Base-by-base conservation (phyloP, 2,113 vertebrate genomes). In the Ameiurus melas region DNA sequence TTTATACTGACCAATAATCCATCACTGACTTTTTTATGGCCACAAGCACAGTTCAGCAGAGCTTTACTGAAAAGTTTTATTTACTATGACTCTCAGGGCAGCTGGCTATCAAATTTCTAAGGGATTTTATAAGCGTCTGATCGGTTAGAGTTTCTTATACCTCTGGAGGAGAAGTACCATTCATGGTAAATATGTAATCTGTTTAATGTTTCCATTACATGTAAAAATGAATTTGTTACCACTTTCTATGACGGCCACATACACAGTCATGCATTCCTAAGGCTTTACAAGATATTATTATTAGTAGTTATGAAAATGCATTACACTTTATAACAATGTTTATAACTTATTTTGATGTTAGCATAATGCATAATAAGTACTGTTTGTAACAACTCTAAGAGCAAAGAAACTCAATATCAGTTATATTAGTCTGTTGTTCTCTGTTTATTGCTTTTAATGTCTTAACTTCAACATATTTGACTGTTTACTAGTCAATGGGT, bases 1-100 rank as follows among this genome's bases (percentile, higher is more conserved):
- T 78, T 86, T 58, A 64, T 7, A 64, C 36, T 47, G 73, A 43
- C 27, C 58, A 78, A 39, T 78, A 75, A 78, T 71, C 47, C 64
- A 85, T 78, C 73, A 51, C 4, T 8, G 27, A 33, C 68, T 36
- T 85, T 33, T 86, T 85, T 77, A 86, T 78, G 39, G 25, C 25
- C 57, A 77, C 36, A 20, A 62, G n/a, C 36, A 10, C 57, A 62
- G 25, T 62, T 62, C 14, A 62, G 20, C 17, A 55, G 19, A 17
- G 6, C 68, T 75, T 5, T 58, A 19, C 13, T 39, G 33, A n/a
- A 71, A 82, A 13, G 17, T 25, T 77, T 57, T 60, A 43, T 73
- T 58, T 60, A 64, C 27, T 33, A 12, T 43, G 27, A 55, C 12
- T 16, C 25, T 77, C 53, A 47, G 39, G 22, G 33, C 71, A 77